Conservation (phyloP, 2,797 vertebrate genomes). For the Sebastes vulpes region DNA sequence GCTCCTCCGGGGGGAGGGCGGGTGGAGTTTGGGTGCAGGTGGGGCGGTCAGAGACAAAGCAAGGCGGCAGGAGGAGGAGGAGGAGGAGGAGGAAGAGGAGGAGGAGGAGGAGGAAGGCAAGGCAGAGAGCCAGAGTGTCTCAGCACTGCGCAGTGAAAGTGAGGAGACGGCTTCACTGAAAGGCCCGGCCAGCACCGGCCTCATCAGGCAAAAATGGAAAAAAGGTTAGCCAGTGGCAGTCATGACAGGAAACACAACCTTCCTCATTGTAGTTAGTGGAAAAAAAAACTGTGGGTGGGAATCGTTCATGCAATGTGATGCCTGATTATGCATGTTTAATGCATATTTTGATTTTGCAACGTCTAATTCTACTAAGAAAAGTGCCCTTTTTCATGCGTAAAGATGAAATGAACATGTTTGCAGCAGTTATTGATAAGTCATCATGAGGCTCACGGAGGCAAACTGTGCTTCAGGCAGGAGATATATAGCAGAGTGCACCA, state of each 20-base stretch:
- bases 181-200: constrained; percentile 48
- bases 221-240: constrained; percentile 51
- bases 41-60: constrained; percentile 49
- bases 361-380: background rate
- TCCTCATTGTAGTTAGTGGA: constrained; percentile 47
- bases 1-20: constrained; percentile 7
- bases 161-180: constrained; percentile 73
- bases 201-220: constrained; percentile 88
- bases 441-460: background rate
- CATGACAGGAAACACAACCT: constrained; percentile 65
- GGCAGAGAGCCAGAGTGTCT: constrained; percentile 65
- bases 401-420: background rate
- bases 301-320: constrained; percentile 38
- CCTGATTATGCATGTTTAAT: constrained; percentile 35
- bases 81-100: constrained; percentile 24
- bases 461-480: background rate
- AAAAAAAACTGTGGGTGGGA: constrained; percentile 37
- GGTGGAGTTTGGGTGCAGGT: constrained; percentile 2
- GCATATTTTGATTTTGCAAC: constrained; percentile 23
- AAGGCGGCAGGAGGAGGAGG: background rate
- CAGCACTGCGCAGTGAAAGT: constrained; percentile 78
- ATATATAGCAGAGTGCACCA: background rate
- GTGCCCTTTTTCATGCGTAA: background rate
- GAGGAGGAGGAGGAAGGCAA: constrained; percentile 32
- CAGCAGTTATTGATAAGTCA: background rate